Base-by-base conservation (phyloP, 2,797 vertebrate species). In the Protosalanx chinensis region DNA sequence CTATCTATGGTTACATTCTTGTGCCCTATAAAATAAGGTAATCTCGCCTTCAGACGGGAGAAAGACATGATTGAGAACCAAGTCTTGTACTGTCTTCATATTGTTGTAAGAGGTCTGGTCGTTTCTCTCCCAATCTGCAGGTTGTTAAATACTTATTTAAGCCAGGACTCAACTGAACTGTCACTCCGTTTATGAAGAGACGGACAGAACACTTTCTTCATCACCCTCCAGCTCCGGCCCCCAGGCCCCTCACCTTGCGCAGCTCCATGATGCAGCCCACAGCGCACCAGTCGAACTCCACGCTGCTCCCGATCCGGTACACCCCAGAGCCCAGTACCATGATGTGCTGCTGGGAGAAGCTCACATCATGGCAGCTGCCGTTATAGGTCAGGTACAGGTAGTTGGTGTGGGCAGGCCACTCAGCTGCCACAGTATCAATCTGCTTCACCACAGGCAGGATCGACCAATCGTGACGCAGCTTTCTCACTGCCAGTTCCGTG, bases 201-300 rank as follows among this genome's bases (percentile, higher is more conserved):
- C 23, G 23, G 23, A 27, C 23, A 27, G 23, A 27, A 27, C 23
- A 27, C 23, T 27, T 27, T 27, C 23, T 27, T 27, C 23, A 27
- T 27, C 23, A 27, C 23, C 23, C 23, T 29, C 6, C 15, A 61
- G 20, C 23, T n/a, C 1, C 3, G 16, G 12, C 33, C 6, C 33
- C 33, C 33, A 35, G 33, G 6, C 33, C 5, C 4, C 35, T 59
- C 1, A 96, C 97, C 95, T 96, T 96, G 67, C 97, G 92, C 57
- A 99, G 94, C 87, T 98, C 94, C 49, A 90, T 97, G 89, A 98
- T 99, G 86, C 96, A 99, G 15, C 97, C 95, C 0, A 99, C 97
- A 0, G 97, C 97, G 0, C 97, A 99, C 97, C 97, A 99, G 72
- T 99, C 97, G 0, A 99, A 99, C 83, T 98, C 97, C 0, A 98